phyloP scores from a whole-genome alignment of 2,113 vertebrate genomes.

The Prunella himalayana region DNA sequence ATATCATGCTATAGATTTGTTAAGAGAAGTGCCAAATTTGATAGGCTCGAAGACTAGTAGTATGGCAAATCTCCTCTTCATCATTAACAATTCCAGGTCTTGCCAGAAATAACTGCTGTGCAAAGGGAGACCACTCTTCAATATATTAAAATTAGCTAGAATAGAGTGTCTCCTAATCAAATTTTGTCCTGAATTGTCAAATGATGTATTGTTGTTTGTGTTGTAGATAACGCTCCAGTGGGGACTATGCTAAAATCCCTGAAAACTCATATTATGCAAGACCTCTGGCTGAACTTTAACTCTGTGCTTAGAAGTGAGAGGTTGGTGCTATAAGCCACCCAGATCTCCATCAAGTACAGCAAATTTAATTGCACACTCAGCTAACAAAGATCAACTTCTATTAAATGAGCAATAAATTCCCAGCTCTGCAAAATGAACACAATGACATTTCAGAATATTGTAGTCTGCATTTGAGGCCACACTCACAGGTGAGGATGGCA shows the following conservation, averaged over 20 bases:
- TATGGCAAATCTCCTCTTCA: not conserved
- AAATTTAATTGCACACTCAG: slow-evolving; percentile 29
- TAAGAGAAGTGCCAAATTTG: slow-evolving; percentile 6
- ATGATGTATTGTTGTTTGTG: slow-evolving; percentile 66
- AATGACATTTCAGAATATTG: not conserved
- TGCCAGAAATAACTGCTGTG: slow-evolving; percentile 40
- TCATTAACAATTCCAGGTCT: not conserved
- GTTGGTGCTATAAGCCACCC: slow-evolving; percentile 33
- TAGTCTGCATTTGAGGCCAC: not conserved
- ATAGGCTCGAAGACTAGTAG: not conserved
- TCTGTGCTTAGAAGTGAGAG: slow-evolving; percentile 44
- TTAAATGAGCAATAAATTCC: slow-evolving; percentile 7
- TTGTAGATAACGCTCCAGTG: slow-evolving; percentile 68
- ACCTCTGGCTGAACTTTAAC: slow-evolving; percentile 77
- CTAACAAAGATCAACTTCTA: not conserved
- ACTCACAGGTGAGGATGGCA: not conserved
- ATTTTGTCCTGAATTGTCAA: slow-evolving; percentile 61
- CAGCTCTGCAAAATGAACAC: slow-evolving; percentile 6
- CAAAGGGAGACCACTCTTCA: not conserved
- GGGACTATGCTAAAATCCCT: slow-evolving; percentile 70
- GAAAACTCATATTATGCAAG: slow-evolving; percentile 70
- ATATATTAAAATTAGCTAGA: slow-evolving; percentile 55
- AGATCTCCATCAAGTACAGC: not conserved
- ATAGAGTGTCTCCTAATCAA: slow-evolving; percentile 51
- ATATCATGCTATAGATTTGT: not conserved